phyloP scores from a whole-genome alignment of 2,797 vertebrate genomes.

The Pangasius larnaudii region DNA sequence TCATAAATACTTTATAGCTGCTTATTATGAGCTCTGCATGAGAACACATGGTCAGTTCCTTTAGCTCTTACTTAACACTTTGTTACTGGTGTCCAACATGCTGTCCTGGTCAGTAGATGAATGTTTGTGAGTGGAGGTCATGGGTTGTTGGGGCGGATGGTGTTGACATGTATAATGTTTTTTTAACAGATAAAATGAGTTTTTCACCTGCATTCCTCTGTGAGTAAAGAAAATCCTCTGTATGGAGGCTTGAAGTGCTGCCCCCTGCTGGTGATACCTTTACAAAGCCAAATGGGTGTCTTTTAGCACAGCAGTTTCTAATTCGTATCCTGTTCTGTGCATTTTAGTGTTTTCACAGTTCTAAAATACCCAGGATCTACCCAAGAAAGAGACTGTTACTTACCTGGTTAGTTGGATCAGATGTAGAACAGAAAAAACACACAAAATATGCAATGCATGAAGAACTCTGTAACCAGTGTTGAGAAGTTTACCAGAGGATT shows the following conservation, averaged over 20 bases:
- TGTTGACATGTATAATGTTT: constrained; percentile 13
- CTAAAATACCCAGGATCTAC: background rate
- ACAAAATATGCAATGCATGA: background rate
- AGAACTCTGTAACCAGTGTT: background rate
- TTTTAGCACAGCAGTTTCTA: background rate
- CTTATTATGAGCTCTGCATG: background rate
- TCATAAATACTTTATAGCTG: constrained; percentile 1
- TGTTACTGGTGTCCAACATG: background rate
- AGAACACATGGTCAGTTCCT: background rate
- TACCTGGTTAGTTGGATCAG: background rate
- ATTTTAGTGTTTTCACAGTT: background rate
- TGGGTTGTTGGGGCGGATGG: background rate
- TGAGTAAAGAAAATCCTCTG: background rate
- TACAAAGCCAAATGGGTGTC: background rate
- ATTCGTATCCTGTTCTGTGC: background rate
- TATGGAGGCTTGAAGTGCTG: constrained; percentile 22
- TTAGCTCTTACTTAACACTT: background rate
- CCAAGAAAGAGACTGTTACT: background rate
- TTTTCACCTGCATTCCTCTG: constrained; percentile 24
- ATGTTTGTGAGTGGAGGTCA: constrained; percentile 6
- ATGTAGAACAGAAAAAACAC: background rate
- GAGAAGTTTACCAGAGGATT: background rate
- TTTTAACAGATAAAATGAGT: background rate
- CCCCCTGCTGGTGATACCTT: constrained; percentile 41
- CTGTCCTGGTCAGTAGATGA: background rate